phyloP scores from a whole-genome alignment of 2,888 invertebrate species.

The Parelbella ahira region DNA sequence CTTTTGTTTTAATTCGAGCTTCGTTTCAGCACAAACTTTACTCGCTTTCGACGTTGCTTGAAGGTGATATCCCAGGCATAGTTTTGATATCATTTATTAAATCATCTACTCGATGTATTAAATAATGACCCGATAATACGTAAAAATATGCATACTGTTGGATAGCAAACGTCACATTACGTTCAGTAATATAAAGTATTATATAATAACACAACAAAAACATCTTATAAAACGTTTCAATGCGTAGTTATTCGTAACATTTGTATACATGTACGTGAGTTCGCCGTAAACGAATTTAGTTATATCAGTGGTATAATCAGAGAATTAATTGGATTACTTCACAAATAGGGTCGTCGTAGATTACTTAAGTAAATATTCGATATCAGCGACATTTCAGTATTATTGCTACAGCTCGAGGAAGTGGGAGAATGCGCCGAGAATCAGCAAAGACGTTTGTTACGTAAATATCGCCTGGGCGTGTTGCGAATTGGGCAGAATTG shows the following conservation, averaged over 20 bases:
- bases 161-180: too few species aligned
- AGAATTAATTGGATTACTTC: constrained; percentile 20
- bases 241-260: constrained; percentile 1
- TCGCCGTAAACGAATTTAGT: constrained; percentile 5
- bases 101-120: too few species aligned
- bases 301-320: constrained; percentile 18
- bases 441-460: constrained; percentile 69
- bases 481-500: constrained; percentile 75
- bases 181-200: too few species aligned
- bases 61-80: too few species aligned
- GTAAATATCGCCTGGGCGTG: constrained; percentile 76
- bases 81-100: too few species aligned
- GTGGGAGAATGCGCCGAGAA: constrained; percentile 63
- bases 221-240: too few species aligned
- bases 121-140: too few species aligned
- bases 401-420: constrained; percentile 37
- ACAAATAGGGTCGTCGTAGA: constrained; percentile 18
- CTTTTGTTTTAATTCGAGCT: constrained; percentile 18
- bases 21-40: too few species aligned
- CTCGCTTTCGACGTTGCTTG: too few species aligned
- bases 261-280: constrained; percentile 2
- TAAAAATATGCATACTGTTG: too few species aligned
- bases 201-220: too few species aligned
- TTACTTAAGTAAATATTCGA: constrained; percentile 20
- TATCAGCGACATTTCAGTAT: constrained; percentile 19